phyloP scores from a whole-genome alignment of 2,888 invertebrate species.

The Leptarthrus brevirostris region DNA sequence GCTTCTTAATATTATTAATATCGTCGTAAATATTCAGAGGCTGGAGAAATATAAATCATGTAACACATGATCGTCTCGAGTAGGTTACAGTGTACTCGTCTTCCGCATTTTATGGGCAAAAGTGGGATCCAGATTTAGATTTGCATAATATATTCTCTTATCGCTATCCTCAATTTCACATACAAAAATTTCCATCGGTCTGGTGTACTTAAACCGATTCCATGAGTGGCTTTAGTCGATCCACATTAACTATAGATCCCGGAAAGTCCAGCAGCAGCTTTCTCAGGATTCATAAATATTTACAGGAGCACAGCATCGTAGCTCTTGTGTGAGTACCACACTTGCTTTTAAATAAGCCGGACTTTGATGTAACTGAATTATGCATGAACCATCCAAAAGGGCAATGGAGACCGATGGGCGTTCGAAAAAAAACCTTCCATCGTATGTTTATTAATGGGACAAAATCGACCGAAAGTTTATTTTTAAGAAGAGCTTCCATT shows the following conservation, averaged over 20 bases:
- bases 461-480: background rate
- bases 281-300: conserved; percentile 51
- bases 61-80: conserved; percentile 34
- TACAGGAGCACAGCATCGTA: conserved; percentile 49
- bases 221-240: conserved; percentile 25
- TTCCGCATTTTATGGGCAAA: conserved; percentile 1
- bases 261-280: conserved; percentile 36
- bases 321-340: conserved; percentile 33
- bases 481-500: conserved; percentile 6
- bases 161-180: conserved; percentile 42
- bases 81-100: background rate
- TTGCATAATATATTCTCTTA: conserved; percentile 53
- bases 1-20: conserved; percentile 35
- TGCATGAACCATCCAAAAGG: conserved; percentile 49
- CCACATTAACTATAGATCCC: conserved; percentile 30
- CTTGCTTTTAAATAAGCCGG: conserved; percentile 52
- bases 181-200: background rate
- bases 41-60: conserved; percentile 40
- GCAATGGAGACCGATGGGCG: conserved; percentile 11
- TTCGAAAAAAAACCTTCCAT: background rate
- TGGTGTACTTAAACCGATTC: conserved; percentile 38
- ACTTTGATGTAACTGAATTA: conserved; percentile 53
- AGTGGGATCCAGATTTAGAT: conserved; percentile 41
- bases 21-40: conserved; percentile 24
- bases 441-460: conserved; percentile 38